These are phyloP conservation scores for Dasysyrphus tricinctus DNA, from an alignment of 2,888 invertebrate genomes.

Conservation along the genomic window DNA sequence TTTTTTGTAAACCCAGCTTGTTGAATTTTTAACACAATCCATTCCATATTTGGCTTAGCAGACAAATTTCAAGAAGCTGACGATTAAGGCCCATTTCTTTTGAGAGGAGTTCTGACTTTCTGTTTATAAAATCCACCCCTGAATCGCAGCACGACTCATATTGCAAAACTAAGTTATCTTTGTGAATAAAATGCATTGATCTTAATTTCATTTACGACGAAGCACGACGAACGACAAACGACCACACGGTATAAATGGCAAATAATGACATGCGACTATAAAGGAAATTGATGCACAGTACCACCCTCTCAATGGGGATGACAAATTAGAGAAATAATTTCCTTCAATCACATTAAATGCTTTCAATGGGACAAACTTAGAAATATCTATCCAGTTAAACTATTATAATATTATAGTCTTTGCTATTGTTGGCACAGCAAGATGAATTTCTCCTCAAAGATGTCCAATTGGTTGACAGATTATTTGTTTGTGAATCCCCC, in stretches of 20 bases:
- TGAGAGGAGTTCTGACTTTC: neutral
- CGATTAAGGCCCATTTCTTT: no score
- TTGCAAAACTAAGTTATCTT: neutral
- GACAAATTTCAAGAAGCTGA: no score
- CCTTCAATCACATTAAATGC: constrained; percentile 64
- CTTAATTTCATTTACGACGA: constrained; percentile 51
- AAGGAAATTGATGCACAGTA: neutral
- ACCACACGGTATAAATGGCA: constrained; percentile 43
- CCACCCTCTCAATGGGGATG: constrained; percentile 28
- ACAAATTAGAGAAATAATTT: constrained; percentile 67
- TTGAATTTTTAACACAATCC: no score
- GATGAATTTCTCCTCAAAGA: constrained; percentile 42
- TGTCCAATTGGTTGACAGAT: constrained; percentile 45
- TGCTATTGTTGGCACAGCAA: neutral
- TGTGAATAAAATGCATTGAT: constrained; percentile 42
- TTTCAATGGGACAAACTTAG: constrained; percentile 47
- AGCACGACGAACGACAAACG: neutral
- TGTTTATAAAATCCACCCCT: neutral
- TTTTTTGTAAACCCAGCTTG: no score
- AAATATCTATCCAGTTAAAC: neutral
- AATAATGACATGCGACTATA: constrained; percentile 24
- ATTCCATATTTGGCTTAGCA: no score
- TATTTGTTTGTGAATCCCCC: constrained; percentile 8
- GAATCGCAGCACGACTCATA: neutral
- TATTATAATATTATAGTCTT: neutral